These are phyloP conservation scores for Cygnus atratus DNA, from an alignment of 2,113 vertebrate species.

Conservation along the genomic window DNA sequence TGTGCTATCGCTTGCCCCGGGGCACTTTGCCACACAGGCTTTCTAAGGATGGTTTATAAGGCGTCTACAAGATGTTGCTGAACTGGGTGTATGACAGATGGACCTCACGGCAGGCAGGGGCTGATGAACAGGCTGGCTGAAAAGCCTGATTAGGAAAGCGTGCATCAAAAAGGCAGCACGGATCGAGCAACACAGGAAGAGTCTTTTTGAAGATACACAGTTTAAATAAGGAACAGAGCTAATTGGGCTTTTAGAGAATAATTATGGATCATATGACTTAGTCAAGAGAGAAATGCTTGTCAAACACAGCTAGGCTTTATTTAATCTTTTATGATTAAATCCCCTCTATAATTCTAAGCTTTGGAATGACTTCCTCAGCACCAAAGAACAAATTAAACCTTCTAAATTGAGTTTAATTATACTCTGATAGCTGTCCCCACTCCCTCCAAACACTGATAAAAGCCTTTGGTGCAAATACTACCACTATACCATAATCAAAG, in stretches of 20 bases:
- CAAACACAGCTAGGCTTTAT: slow-evolving; percentile 13
- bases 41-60: background rate
- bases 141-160: background rate
- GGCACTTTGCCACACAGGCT: slow-evolving; percentile 41
- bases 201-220: background rate
- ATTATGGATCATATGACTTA: slow-evolving; percentile 2
- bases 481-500: background rate
- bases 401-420: slow-evolving; percentile 52
- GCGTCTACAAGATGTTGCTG: background rate
- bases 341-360: slow-evolving; percentile 23
- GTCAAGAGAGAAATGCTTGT: slow-evolving; percentile 1
- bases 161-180: background rate
- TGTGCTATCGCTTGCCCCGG: background rate
- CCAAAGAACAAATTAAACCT: slow-evolving; percentile 53
- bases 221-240: background rate
- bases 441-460: background rate
- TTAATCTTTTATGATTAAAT: slow-evolving; percentile 62
- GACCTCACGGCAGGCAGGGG: background rate
- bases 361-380: slow-evolving; percentile 10
- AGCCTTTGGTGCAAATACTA: background rate
- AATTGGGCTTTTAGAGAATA: slow-evolving; percentile 18
- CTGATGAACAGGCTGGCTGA: background rate
- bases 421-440: background rate
- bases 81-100: background rate
- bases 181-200: accelerated